Percentiles rank a stretch among this genome's conserved stretches.
phyloP scores from a whole-genome alignment of 2,888 invertebrate species.

The Catocala sponsa region DNA sequence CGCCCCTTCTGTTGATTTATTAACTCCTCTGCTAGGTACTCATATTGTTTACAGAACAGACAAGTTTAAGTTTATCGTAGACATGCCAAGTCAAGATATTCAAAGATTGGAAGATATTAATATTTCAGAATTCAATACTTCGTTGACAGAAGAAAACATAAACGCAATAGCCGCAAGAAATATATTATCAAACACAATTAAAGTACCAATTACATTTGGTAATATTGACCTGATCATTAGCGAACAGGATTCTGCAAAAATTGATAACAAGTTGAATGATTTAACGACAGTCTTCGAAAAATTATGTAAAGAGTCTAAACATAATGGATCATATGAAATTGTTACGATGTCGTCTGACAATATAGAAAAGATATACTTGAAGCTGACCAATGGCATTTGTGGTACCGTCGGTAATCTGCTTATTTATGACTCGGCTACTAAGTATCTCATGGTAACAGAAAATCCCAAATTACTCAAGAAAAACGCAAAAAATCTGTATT shows the following conservation, averaged over 20 bases:
- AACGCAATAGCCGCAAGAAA: neutral
- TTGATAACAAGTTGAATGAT: neutral
- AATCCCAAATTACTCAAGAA: slow-evolving; percentile 3
- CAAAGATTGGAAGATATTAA: slow-evolving; percentile 2
- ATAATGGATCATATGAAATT: neutral
- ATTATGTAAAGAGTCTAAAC: neutral
- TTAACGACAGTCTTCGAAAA: neutral
- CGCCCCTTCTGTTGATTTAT: neutral
- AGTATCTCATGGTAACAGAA: slow-evolving; percentile 16
- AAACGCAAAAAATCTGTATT: slow-evolving; percentile 10
- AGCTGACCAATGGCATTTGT: slow-evolving; percentile 12
- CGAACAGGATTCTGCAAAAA: slow-evolving; percentile 3
- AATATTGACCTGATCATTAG: slow-evolving; percentile 26
- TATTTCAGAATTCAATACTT: neutral
- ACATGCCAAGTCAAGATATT: neutral
- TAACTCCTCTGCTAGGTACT: slow-evolving; percentile 27
- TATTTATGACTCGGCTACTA: neutral
- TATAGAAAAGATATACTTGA: slow-evolving; percentile 10
- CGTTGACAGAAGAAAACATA: neutral
- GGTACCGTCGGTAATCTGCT: slow-evolving; percentile 23
- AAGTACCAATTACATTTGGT: slow-evolving; percentile 35
- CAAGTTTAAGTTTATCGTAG: slow-evolving; percentile 5
- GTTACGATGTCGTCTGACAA: slow-evolving; percentile 19
- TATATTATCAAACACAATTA: slow-evolving; percentile 10
- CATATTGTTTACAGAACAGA: slow-evolving; percentile 11